These are phyloP conservation scores for Papilio glaucus DNA, from an alignment of 1,140 invertebrate genomes.

Conservation along the genomic window DNA sequence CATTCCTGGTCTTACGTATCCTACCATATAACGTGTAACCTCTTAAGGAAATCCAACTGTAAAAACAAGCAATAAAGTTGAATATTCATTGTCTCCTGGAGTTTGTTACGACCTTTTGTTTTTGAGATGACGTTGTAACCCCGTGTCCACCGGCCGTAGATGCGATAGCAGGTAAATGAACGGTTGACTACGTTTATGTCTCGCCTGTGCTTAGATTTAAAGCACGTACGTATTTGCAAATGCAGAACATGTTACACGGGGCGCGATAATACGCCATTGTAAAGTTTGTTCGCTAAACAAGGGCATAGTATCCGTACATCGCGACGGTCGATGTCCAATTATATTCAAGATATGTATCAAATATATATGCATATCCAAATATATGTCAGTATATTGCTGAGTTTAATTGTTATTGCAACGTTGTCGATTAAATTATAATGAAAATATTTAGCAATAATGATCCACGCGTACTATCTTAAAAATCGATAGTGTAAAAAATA, in stretches of 20 bases:
- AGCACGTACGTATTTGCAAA: constrained; percentile 63
- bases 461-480: no score
- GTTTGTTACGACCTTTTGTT: constrained; percentile 33
- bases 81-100: neutral
- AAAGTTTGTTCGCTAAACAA: constrained; percentile 60
- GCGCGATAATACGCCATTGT: constrained; percentile 63
- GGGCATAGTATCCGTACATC: neutral
- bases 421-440: no score
- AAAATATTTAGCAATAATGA: no score
- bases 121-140: constrained; percentile 52
- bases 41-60: constrained; percentile 42
- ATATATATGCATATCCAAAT: no score
- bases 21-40: constrained; percentile 4
- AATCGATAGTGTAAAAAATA: no score
- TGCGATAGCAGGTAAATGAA: constrained; percentile 79
- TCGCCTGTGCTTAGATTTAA: constrained; percentile 71
- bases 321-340: constrained; percentile 16
- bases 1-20: constrained; percentile 49
- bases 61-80: constrained; percentile 14
- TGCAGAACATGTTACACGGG: constrained; percentile 55
- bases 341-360: constrained; percentile 8
- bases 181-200: constrained; percentile 81
- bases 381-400: no score
- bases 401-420: no score
- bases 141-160: constrained; percentile 73